phyloP scores from a whole-genome alignment of 2,888 invertebrate genomes.

The Aromia moschata region DNA sequence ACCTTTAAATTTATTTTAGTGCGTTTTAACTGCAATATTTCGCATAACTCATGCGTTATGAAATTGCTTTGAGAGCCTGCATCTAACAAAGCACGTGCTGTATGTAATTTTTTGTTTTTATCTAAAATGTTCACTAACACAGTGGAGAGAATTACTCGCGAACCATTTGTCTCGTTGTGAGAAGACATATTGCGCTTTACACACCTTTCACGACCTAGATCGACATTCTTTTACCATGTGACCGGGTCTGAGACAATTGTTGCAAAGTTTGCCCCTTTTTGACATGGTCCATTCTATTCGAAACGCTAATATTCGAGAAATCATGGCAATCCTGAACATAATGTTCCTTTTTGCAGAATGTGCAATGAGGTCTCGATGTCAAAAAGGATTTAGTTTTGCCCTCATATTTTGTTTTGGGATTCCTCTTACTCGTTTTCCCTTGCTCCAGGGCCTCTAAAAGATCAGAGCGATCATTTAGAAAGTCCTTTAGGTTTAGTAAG shows the following conservation, averaged over 20 bases:
- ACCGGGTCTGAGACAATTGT: not conserved
- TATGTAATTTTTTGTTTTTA: conserved; percentile 11
- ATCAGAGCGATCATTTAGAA: not conserved
- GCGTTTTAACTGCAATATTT: not conserved
- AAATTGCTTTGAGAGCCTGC: conserved; percentile 1
- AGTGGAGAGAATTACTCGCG: conserved; percentile 19
- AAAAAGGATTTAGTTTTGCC: not conserved
- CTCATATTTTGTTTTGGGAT: not conserved
- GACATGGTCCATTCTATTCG: not conserved
- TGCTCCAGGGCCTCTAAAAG: not conserved
- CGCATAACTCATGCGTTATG: not conserved
- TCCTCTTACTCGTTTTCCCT: not conserved
- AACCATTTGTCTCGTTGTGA: not conserved
- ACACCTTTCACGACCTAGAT: not conserved
- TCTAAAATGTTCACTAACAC: conserved; percentile 16
- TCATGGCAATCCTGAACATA: not conserved
- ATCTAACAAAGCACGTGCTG: conserved; percentile 24
- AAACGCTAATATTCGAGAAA: not conserved
- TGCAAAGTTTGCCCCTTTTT: not conserved
- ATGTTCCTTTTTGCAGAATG: not conserved
- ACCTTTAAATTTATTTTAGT: conserved; percentile 15
- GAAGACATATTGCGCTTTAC: not conserved
- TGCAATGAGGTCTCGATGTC: not conserved
- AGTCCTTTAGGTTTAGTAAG: not conserved
- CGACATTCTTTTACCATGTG: not conserved